Evolutionary conservation across 2,113 vertebrate species (phyloP), one percentile per base, ranked within the genome.

Genomic region (Lepisosteus oculatus): DNA sequence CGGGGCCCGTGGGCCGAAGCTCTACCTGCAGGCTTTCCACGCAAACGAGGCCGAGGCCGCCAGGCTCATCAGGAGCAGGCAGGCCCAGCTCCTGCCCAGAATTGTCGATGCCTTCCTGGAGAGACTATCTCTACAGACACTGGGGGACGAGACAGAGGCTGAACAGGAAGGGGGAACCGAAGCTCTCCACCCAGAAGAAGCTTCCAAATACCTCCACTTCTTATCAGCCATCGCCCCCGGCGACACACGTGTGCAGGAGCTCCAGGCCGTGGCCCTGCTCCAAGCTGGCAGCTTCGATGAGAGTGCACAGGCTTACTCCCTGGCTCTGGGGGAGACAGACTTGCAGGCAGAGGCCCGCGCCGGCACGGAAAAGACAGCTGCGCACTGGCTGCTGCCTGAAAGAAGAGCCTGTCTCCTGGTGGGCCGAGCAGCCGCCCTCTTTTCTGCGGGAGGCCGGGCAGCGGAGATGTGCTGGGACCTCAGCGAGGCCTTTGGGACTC

Each of bases 11-110:
- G 93, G 93, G 0, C 70, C 95, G 14, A 69, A 66, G 0, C 88
- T 93, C 65, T 99, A 98, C 41, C 75, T 98, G 14, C 87, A 84
- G 61, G 88, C 92, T 6, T 98, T 94, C 41, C 69, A 14, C 17
- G 71, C 69, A 0, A 79, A 90, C 2, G 78, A 55, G 7, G 51
- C 78, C 0, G 87, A 93, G 70, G 87, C 92, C 0, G 84, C 81
- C 67, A 76, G 72, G 67, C 89, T 95, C 2, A 64, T 97, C 3
- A 84, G 57, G 11, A 67, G 69, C 6, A 90, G 92, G 77, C 96
- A 98, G 79, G 83, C 45, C 47, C 87, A 88, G 8, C 86, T 97
- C 69, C 68, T 97, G 15, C 82, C 89, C 2, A 81, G 17, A 71
- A 79, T 98, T 62, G 45, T 93, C 12, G 64, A 81, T 3, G 77